A percentile compares a stretch with the other conserved stretches of the same genome.
Evolutionary conservation across 1,140 invertebrate species (phyloP).

Genomic region (Hesperophylax magnus): DNA sequence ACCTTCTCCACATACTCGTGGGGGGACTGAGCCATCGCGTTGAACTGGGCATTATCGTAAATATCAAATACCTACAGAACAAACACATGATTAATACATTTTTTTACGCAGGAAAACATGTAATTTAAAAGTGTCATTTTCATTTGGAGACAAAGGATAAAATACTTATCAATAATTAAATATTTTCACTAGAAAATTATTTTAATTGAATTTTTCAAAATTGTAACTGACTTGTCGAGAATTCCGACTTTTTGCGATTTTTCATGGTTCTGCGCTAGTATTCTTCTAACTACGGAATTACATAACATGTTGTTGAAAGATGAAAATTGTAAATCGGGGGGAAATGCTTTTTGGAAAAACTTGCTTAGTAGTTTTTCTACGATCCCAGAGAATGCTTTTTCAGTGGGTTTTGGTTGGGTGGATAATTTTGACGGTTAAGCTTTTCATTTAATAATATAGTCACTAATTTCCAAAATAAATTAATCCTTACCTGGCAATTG

Average conservation of each 20-base stretch:
- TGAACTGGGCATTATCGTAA: constrained; percentile 49
- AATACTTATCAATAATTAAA: too few relatives aligned
- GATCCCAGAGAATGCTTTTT: not conserved
- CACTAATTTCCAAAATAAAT: too few relatives aligned
- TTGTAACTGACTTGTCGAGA: too few relatives aligned
- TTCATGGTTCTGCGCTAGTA: too few relatives aligned
- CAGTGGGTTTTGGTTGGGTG: not conserved
- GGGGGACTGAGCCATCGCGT: constrained; percentile 43
- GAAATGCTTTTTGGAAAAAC: not conserved
- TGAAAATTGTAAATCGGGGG: not conserved
- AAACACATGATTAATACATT: too few relatives aligned
- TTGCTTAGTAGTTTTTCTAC: not conserved
- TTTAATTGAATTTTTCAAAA: too few relatives aligned
- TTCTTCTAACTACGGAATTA: too few relatives aligned
- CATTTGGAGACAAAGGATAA: too few relatives aligned
- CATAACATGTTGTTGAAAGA: constrained; percentile 6
- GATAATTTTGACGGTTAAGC: not conserved
- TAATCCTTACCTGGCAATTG: constrained; percentile 48
- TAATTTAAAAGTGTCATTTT: too few relatives aligned
- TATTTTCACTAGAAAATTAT: too few relatives aligned
- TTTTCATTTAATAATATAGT: not conserved
- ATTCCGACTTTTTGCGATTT: too few relatives aligned
- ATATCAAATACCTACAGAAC: constrained; percentile 56
- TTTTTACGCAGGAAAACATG: too few relatives aligned
- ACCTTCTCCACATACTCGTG: constrained; percentile 45